A percentile compares a stretch with the other conserved stretches of the same genome.
phyloP scores from a whole-genome alignment of 2,113 vertebrate species.

The Crotophaga sulcirostris region DNA sequence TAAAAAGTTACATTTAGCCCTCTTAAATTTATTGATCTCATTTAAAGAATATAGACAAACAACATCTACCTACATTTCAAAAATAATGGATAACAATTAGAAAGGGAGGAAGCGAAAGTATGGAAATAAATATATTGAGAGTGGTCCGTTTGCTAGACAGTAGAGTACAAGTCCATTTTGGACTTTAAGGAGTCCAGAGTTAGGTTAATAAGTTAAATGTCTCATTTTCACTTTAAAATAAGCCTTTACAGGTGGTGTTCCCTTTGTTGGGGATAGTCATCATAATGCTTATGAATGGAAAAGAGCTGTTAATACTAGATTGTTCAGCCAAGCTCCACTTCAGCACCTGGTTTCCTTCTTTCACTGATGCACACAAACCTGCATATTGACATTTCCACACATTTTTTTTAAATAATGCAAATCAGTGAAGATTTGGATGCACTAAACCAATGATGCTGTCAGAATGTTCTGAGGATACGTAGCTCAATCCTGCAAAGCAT shows the following conservation, averaged over 20 bases:
- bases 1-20: neutral
- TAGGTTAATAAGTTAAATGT: neutral
- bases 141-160: neutral
- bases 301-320: neutral
- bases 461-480: neutral
- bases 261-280: neutral
- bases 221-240: neutral
- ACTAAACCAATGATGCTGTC: neutral
- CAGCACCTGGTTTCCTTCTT: neutral
- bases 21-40: neutral
- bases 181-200: neutral
- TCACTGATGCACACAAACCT: neutral
- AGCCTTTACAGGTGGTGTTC: neutral
- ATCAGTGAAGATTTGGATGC: neutral
- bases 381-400: neutral
- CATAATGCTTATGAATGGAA: neutral
- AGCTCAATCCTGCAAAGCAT: neutral
- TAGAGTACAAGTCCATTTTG: neutral
- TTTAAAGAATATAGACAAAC: neutral
- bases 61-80: neutral
- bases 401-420: neutral
- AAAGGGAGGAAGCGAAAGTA: neutral
- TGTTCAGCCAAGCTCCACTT: neutral
- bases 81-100: neutral
- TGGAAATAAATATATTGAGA: constrained; percentile 1